phyloP scores from a whole-genome alignment of 2,888 invertebrate species.

The Hydrotaea cyrtoneurina region DNA sequence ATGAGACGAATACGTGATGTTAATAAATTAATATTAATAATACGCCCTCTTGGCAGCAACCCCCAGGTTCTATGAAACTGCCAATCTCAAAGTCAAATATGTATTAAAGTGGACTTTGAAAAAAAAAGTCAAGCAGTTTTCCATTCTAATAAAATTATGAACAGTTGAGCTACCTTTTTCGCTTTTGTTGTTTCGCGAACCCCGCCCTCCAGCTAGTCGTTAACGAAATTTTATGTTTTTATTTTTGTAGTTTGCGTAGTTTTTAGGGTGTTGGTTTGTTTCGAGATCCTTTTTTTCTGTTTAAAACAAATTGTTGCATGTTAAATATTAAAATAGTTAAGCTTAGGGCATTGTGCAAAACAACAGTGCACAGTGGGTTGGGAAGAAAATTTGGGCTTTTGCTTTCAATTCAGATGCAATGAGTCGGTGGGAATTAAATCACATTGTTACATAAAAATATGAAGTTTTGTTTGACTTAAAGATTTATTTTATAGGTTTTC shows the following conservation, averaged over 20 bases:
- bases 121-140: slow-evolving; percentile 5
- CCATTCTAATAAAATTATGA: neutral
- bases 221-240: neutral
- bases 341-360: slow-evolving; percentile 17
- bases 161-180: slow-evolving; percentile 3
- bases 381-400: too few species aligned
- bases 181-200: neutral
- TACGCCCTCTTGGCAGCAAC: slow-evolving; percentile 20
- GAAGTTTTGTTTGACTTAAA: too few species aligned
- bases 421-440: too few species aligned
- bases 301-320: slow-evolving; percentile 57
- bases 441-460: too few species aligned
- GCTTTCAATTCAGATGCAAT: too few species aligned
- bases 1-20: slow-evolving; percentile 51
- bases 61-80: neutral
- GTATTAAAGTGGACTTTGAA: neutral
- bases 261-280: neutral
- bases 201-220: neutral
- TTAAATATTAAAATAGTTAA: slow-evolving; percentile 46
- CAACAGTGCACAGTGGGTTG: neutral
- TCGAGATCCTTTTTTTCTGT: neutral
- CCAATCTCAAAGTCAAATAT: neutral
- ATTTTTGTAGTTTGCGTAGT: neutral
- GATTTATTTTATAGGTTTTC: too few species aligned
- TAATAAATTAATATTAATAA: slow-evolving; percentile 51